A percentile compares a stretch with the other conserved stretches of the same genome.
These are phyloP conservation scores for Microplitis mediator DNA, from an alignment of 1,140 invertebrate species.

Conservation along the genomic window DNA sequence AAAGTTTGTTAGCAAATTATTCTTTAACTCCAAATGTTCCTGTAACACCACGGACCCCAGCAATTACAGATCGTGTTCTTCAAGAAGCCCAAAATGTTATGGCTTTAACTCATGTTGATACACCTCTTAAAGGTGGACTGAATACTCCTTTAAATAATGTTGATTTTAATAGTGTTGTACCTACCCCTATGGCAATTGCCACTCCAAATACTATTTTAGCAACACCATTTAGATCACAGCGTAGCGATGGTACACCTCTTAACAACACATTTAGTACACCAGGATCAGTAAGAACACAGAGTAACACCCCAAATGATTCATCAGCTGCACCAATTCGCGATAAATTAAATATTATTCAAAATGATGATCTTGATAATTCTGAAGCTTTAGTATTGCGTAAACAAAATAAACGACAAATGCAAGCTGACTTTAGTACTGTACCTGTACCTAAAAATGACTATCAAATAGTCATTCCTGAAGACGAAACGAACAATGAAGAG, in stretches of 20 bases:
- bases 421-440: constrained; percentile 76
- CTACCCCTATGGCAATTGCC: constrained; percentile 73
- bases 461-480: constrained; percentile 95
- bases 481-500: constrained; percentile 71
- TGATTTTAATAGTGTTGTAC: constrained; percentile 85
- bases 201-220: constrained; percentile 95
- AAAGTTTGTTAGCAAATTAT: constrained; percentile 91
- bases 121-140: constrained; percentile 93
- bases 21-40: constrained; percentile 78
- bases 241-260: constrained; percentile 54
- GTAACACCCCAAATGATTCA: constrained; percentile 44
- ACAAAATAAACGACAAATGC: constrained; percentile 76
- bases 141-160: constrained; percentile 91
- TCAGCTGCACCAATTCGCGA: constrained; percentile 80
- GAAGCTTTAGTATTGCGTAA: constrained; percentile 75
- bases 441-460: constrained; percentile 96
- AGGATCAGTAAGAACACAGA: constrained; percentile 45
- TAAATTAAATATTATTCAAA: constrained; percentile 93
- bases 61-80: constrained; percentile 72
- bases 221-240: constrained; percentile 83
- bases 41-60: constrained; percentile 87
- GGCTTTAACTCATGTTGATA: constrained; percentile 96
- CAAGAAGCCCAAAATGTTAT: constrained; percentile 99
- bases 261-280: constrained; percentile 55
- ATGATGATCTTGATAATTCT: constrained; percentile 74